phyloP scores from a whole-genome alignment of 2,797 vertebrate genomes.

The Poecilia gillii region DNA sequence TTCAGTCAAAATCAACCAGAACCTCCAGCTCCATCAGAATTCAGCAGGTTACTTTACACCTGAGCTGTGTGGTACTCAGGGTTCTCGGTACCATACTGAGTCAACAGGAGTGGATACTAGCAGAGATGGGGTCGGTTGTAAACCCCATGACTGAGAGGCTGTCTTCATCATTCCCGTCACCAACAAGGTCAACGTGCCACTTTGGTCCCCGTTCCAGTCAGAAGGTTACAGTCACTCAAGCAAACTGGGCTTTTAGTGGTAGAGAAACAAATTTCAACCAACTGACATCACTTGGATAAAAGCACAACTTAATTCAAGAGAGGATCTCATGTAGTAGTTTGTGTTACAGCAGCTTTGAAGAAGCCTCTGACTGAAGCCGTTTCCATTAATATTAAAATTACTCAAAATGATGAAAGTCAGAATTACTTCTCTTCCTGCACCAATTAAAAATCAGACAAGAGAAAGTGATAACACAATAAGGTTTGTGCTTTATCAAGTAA shows the following conservation, averaged over 20 bases:
- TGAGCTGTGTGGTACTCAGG: not conserved
- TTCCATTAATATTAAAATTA: too few species aligned
- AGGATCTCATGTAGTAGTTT: too few species aligned
- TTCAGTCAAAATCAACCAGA: constrained; percentile 10
- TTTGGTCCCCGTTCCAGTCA: not conserved
- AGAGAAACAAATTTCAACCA: not conserved
- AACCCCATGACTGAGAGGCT: not conserved
- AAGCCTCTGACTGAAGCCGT: too few species aligned
- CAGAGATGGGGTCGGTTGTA: rapidly evolving
- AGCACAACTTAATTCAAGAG: not conserved
- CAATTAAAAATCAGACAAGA: too few species aligned
- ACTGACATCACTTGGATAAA: not conserved
- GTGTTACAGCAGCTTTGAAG: too few species aligned
- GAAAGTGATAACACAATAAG: too few species aligned
- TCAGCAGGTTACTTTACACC: constrained; percentile 36
- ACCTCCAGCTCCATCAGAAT: constrained; percentile 26
- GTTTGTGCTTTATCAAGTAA: too few species aligned
- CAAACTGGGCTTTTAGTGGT: not conserved
- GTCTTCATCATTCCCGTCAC: constrained; percentile 18
- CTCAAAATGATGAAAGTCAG: too few species aligned
- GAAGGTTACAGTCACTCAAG: not conserved
- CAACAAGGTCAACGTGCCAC: not conserved
- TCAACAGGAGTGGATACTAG: constrained; percentile 15
- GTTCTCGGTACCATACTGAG: constrained; percentile 20
- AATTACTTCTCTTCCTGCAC: too few species aligned